A percentile compares a stretch with the other conserved stretches of the same genome.
Conservation (phyloP, 2,113 vertebrate species). For the Cyprinodon tularosa region DNA sequence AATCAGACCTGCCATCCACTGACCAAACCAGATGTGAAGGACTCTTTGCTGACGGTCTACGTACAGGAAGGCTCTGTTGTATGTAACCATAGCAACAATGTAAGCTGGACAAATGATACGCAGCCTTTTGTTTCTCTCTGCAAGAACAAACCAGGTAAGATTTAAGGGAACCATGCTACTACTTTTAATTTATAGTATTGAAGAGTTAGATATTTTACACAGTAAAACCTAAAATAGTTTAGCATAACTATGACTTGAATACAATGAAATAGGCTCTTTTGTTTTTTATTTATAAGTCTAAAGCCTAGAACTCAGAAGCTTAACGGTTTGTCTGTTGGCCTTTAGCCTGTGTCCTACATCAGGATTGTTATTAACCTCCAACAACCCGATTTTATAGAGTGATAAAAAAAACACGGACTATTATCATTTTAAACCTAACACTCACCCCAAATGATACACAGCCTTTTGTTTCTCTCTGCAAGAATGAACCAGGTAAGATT, state of each 20-base stretch:
- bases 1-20: conserved; percentile 6
- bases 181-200: neutral
- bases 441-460: too few species aligned
- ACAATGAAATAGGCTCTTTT: too few species aligned
- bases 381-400: too few species aligned
- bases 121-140: neutral
- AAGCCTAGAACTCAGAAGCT: too few species aligned
- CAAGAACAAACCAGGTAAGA: neutral
- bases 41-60: neutral
- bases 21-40: neutral
- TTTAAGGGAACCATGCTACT: fast-evolving
- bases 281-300: too few species aligned
- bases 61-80: neutral
- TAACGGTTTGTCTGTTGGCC: too few species aligned
- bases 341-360: too few species aligned
- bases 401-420: too few species aligned
- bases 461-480: neutral
- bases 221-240: neutral
- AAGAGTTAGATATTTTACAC: neutral
- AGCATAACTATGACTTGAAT: neutral
- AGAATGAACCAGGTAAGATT: neutral
- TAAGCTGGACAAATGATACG: neutral
- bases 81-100: conserved; percentile 54
- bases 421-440: too few species aligned
- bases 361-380: too few species aligned